phyloP scores from a whole-genome alignment of 2,797 vertebrate species.

The Myioborus melanocephalus region DNA sequence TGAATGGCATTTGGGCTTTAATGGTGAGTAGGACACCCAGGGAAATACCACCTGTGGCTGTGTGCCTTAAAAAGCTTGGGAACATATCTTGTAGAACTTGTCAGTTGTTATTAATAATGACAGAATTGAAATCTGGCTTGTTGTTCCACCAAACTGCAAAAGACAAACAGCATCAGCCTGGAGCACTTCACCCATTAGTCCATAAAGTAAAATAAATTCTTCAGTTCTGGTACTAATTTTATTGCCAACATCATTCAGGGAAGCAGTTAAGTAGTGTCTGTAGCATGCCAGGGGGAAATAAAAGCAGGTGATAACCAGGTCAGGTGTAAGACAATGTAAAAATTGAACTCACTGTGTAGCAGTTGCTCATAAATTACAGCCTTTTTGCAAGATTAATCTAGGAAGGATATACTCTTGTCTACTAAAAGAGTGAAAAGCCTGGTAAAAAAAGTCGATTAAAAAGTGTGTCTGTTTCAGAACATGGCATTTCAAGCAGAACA shows the following conservation, averaged over 20 bases:
- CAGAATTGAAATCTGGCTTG: not conserved
- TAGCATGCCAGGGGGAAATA: not conserved
- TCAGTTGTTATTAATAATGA: not conserved
- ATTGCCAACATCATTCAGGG: not conserved
- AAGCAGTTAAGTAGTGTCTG: not conserved
- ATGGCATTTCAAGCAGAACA: conserved; percentile 99
- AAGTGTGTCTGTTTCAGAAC: conserved; percentile 80
- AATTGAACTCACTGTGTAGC: not conserved
- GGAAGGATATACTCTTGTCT: not conserved
- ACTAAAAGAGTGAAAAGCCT: not conserved
- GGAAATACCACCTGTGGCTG: not conserved
- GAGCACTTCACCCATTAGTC: not conserved
- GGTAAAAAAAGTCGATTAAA: not conserved
- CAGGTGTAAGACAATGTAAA: not conserved
- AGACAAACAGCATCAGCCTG: not conserved
- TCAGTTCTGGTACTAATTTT: not conserved
- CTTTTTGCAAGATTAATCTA: not conserved
- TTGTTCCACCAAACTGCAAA: not conserved
- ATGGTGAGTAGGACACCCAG: conserved; percentile 83
- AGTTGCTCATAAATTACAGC: not conserved
- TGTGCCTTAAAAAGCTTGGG: not conserved
- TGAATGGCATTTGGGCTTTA: conserved; percentile 98
- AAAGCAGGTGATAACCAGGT: not conserved
- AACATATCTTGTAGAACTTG: not conserved
- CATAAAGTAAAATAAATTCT: not conserved